Evolutionary conservation across 2,888 invertebrate genomes (phyloP).

Genomic region (Fragum sueziense): DNA sequence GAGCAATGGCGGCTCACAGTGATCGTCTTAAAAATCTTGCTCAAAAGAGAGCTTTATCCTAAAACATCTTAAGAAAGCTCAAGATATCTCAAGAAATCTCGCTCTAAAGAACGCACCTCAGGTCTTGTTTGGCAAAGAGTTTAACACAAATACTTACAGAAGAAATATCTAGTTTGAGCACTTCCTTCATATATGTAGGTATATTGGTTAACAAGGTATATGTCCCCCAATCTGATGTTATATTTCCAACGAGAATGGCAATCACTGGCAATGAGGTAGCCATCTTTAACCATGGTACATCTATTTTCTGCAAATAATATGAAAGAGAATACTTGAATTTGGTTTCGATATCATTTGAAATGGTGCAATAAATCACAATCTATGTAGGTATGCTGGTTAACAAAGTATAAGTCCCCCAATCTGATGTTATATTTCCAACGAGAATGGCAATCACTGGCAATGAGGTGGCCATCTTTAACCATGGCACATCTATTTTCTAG

Average conservation of each 20-base stretch:
- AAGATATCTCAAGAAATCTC: too few relatives aligned
- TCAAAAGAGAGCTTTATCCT: too few relatives aligned
- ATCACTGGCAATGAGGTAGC: constrained; percentile 82
- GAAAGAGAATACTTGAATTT: too few relatives aligned
- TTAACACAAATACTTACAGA: constrained; percentile 71
- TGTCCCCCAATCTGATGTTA: constrained; percentile 82
- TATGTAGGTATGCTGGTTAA: constrained; percentile 83
- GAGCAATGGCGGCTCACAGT: too few relatives aligned
- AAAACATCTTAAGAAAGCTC: too few relatives aligned
- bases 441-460: constrained; percentile 82
- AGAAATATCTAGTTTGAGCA: constrained; percentile 79
- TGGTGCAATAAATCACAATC: too few relatives aligned
- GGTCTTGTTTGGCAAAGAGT: too few relatives aligned
- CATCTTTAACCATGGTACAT: constrained; percentile 84
- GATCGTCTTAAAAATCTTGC: too few relatives aligned
- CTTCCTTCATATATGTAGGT: constrained; percentile 82
- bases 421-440: constrained; percentile 82
- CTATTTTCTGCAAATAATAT: constrained; percentile 75
- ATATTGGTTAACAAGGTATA: constrained; percentile 83
- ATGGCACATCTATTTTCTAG: constrained; percentile 82
- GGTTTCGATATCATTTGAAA: too few relatives aligned
- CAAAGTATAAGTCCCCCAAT: constrained; percentile 84
- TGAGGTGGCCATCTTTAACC: constrained; percentile 84
- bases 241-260: constrained; percentile 83
- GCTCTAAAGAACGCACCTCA: too few relatives aligned